Base-by-base conservation (phyloP, 2,797 vertebrate genomes). In the Orestias chungarensis region DNA sequence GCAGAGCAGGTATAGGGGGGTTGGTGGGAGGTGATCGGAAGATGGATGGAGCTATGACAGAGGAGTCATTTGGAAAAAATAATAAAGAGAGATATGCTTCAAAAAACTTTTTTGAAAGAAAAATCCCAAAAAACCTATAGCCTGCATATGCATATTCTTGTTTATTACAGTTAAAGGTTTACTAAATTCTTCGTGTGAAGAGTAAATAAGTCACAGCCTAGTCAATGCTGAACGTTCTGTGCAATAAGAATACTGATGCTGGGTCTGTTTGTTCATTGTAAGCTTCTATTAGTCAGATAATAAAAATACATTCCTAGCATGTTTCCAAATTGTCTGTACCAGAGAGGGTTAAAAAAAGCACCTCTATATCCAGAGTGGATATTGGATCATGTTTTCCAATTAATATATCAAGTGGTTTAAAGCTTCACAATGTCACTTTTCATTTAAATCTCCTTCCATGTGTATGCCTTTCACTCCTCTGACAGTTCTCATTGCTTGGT, bases 361-460 rank as follows among this genome's bases (percentile, higher is more conserved):
- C 73, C 68, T 79, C 54, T 46, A 74, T 67, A 74, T 61, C 50
- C 55, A 1, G 27, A 68, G 78, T 78, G 80, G 78, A 79, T 83
- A 68, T 89, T 88, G 85, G 82, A 73, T 78, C 71, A 71, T 1
- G 64, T 49, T 76, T 80, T 29, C 81, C 82, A 88, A 90, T 91
- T 87, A 89, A 89, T 82, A 89, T 87, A 78, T 81, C 85, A 88
- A 91, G 86, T 88, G 81, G 81, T 73, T 73, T 73, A 74, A 78
- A 88, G 74, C 75, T 84, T 82, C 86, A 90, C 89, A 91, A 86
- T 91, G 90, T 86, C 90, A 92, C 86, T 87, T 93, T 92, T 91
- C 80, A 91, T 93, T 90, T 89, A 70, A 73, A 67, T 90, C 76
- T 75, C 73, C 71, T 12, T 66, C 46, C 2, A 66, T 75, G 78